Evolutionary conservation across 1,140 invertebrate species (phyloP).

Genomic region (Drosophila tropicalis): DNA sequence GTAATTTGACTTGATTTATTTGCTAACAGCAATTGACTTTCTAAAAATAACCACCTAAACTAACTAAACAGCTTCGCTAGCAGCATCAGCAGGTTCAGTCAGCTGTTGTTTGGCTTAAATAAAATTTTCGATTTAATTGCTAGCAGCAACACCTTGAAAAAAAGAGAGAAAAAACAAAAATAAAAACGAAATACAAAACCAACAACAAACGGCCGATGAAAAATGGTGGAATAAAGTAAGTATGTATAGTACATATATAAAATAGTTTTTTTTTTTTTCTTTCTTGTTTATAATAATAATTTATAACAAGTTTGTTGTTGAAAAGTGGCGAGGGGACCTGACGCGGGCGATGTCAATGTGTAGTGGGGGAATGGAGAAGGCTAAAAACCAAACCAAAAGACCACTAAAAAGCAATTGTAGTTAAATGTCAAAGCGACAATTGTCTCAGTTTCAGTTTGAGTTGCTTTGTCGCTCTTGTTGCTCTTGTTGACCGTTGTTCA

Average conservation of each 20-base stretch:
- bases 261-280: constrained; percentile 21
- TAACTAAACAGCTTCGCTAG: neutral
- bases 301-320: constrained; percentile 72
- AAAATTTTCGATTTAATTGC: constrained; percentile 58
- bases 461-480: constrained; percentile 39
- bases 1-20: constrained; percentile 19
- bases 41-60: constrained; percentile 43
- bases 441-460: constrained; percentile 43
- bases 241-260: neutral
- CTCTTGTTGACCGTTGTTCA: constrained; percentile 34
- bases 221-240: constrained; percentile 6
- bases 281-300: constrained; percentile 70
- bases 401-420: constrained; percentile 78
- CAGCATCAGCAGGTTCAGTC: constrained; percentile 36
- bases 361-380: constrained; percentile 4
- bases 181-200: constrained; percentile 44
- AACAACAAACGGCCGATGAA: neutral
- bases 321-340: constrained; percentile 37
- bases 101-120: constrained; percentile 45
- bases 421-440: constrained; percentile 80
- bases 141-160: constrained; percentile 63
- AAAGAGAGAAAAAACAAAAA: constrained; percentile 23
- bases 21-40: constrained; percentile 45
- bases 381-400: constrained; percentile 51
- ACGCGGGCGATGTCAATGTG: constrained; percentile 27